Evolutionary conservation across 2,797 vertebrate species (phyloP).

Genomic region (Anas georgica): DNA sequence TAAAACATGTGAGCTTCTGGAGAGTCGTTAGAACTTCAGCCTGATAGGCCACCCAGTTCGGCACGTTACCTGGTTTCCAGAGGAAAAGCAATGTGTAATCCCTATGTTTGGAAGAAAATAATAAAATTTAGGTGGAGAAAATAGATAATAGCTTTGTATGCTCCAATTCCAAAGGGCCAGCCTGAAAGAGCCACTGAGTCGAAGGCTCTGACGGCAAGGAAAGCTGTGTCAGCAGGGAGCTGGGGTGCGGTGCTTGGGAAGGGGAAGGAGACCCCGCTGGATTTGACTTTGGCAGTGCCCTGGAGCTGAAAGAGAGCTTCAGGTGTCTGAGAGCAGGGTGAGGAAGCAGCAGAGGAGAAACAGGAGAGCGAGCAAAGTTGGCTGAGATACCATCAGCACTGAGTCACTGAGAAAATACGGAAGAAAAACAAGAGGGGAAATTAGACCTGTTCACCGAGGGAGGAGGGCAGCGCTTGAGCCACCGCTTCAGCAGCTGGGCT

Average conservation of each 20-base stretch:
- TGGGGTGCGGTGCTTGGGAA: neutral
- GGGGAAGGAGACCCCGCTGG: neutral
- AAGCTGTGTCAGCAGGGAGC: neutral
- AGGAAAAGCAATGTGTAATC: neutral
- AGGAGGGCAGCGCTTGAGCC: neutral
- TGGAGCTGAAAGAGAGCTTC: neutral
- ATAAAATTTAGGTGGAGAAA: neutral
- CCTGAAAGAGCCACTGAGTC: neutral
- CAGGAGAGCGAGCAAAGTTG: neutral
- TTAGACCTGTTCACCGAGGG: neutral
- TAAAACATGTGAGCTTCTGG: neutral
- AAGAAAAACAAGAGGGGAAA: neutral
- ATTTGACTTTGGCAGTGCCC: neutral
- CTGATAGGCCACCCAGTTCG: no score
- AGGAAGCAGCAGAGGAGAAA: neutral
- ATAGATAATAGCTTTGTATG: neutral
- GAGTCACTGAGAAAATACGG: neutral
- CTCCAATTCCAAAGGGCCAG: neutral
- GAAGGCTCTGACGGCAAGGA: neutral
- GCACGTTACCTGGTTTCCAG: neutral
- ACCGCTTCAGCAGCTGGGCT: rapidly evolving
- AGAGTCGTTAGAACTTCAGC: neutral
- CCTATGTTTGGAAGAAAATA: neutral
- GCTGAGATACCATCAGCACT: neutral
- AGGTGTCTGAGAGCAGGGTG: neutral